Conservation (phyloP, 2,888 invertebrate species). For the Hyposoter dolosus region DNA sequence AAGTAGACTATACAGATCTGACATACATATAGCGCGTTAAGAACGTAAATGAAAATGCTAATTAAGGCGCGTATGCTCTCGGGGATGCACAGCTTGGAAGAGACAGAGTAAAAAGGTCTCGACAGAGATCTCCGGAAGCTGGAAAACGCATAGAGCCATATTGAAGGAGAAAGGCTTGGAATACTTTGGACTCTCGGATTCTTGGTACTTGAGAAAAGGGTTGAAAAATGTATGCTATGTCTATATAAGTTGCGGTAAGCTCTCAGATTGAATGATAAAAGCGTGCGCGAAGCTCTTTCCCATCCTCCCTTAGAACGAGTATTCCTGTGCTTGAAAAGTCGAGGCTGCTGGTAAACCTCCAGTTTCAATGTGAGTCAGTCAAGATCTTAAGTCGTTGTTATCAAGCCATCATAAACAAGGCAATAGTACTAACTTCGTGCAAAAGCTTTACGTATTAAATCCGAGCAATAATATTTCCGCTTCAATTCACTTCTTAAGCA, state of each 20-base stretch:
- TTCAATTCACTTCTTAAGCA: background rate
- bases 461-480: background rate
- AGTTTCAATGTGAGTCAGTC: background rate
- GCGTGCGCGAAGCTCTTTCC: slow-evolving; percentile 13
- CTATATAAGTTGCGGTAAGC: slow-evolving; percentile 36
- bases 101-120: slow-evolving; percentile 23
- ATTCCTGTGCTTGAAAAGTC: slow-evolving; percentile 10
- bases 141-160: slow-evolving; percentile 17
- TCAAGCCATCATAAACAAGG: slow-evolving; percentile 17
- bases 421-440: background rate
- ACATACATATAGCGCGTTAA: slow-evolving; percentile 36
- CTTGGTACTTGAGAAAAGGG: slow-evolving; percentile 26
- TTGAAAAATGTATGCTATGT: slow-evolving; percentile 29
- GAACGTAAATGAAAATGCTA: slow-evolving; percentile 71
- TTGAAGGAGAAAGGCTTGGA: slow-evolving; percentile 15
- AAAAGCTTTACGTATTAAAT: background rate
- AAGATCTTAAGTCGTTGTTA: slow-evolving; percentile 23
- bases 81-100: slow-evolving; percentile 25
- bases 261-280: slow-evolving; percentile 62
- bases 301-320: background rate
- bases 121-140: background rate
- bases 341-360: background rate
- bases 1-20: slow-evolving; percentile 43
- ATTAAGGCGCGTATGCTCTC: slow-evolving; percentile 62
- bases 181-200: slow-evolving; percentile 38